A percentile compares a stretch with the other conserved stretches of the same genome.
Evolutionary conservation across 2,888 invertebrate species (phyloP).

Genomic region (Spilarctia lutea): DNA sequence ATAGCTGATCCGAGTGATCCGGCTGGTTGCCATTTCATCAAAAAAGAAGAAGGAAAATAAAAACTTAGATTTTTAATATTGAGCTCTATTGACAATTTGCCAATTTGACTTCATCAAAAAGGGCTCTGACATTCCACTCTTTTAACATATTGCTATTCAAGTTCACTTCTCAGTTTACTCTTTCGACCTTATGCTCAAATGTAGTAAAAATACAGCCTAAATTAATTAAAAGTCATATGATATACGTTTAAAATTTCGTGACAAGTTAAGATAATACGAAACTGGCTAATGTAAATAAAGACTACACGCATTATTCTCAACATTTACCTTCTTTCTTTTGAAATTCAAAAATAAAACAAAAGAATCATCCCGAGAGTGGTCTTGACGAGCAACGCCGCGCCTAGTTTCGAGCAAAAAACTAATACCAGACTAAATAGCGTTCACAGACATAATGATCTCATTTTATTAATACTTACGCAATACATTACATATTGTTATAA

Average conservation of each 20-base stretch:
- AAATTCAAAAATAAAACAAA: background rate
- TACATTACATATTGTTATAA: conserved; percentile 33
- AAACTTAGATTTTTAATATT: no score
- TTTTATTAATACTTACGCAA: conserved; percentile 42
- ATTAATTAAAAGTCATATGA: background rate
- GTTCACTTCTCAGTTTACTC: no score
- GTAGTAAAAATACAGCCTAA: background rate
- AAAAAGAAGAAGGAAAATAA: no score
- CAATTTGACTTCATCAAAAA: no score
- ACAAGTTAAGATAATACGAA: background rate
- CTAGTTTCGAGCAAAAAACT: conserved; percentile 9
- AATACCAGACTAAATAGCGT: conserved; percentile 27
- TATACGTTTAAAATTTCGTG: background rate
- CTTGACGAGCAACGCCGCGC: conserved; percentile 5
- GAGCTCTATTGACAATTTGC: no score
- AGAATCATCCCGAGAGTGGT: background rate
- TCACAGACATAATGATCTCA: conserved; percentile 33
- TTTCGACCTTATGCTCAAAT: background rate
- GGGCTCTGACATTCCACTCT: no score
- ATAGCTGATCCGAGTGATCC: no score
- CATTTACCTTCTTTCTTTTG: background rate
- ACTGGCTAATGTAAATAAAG: background rate
- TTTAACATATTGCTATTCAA: no score
- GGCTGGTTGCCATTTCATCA: no score
- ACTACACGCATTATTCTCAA: background rate